Conservation (phyloP, 2,797 vertebrate genomes). For the Arrhamphus sclerolepis region DNA sequence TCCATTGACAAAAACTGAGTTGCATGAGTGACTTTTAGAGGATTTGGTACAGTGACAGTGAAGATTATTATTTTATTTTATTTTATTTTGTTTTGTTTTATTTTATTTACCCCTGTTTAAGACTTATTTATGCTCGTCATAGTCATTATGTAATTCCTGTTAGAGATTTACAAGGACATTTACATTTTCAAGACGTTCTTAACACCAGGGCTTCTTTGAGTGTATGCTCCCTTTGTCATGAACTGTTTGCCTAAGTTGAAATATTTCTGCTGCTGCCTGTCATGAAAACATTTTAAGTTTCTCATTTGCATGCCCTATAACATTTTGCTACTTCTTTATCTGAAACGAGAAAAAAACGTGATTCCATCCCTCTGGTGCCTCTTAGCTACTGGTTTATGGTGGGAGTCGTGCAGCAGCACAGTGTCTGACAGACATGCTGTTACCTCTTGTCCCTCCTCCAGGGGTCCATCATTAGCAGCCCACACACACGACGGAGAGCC, state of each 20-base stretch:
- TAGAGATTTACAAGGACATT: too few relatives aligned
- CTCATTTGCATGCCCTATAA: conserved; percentile 78
- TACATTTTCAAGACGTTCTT: conserved; percentile 32
- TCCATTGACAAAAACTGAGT: conserved; percentile 69
- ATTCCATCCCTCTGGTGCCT: conserved; percentile 42
- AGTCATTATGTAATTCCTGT: conserved; percentile 31
- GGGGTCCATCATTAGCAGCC: conserved; percentile 99
- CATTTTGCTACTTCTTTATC: conserved; percentile 79
- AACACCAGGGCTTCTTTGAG: conserved; percentile 35
- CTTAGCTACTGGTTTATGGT: conserved; percentile 30
- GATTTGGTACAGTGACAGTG: conserved; percentile 58
- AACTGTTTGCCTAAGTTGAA: conserved; percentile 47
- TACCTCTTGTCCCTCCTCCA: conserved; percentile 81
- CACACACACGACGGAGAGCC: conserved; percentile 91
- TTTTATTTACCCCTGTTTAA: conserved; percentile 31
- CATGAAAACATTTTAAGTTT: conserved; percentile 75
- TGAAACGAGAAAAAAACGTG: conserved; percentile 45
- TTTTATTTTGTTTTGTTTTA: too few relatives aligned
- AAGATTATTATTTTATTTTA: conserved; percentile 44
- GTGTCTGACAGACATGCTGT: conserved; percentile 56
- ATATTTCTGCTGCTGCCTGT: conserved; percentile 62
- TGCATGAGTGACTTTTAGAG: conserved; percentile 79
- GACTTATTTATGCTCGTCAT: conserved; percentile 27
- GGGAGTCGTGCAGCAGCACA: conserved; percentile 20
- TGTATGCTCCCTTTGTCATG: conserved; percentile 46